These are phyloP conservation scores for Siniperca knerii DNA, from an alignment of 2,113 vertebrate genomes.

Conservation along the genomic window DNA sequence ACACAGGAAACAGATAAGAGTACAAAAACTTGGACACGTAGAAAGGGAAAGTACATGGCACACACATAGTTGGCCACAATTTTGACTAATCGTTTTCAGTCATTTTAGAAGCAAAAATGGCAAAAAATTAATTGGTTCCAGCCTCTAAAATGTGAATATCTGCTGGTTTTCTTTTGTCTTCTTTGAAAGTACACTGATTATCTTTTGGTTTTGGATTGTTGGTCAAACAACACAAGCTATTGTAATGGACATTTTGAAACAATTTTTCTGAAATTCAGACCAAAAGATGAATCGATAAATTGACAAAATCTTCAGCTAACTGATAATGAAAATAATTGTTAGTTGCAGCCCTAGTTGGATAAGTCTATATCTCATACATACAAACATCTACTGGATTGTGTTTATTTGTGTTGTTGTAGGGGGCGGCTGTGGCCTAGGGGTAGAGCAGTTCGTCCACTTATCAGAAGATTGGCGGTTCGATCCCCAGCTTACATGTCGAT, in stretches of 20 bases:
- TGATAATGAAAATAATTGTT: background rate
- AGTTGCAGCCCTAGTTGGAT: background rate
- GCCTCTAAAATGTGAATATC: background rate
- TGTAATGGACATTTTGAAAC: background rate
- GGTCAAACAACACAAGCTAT: background rate
- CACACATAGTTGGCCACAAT: background rate
- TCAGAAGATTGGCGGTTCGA: no score
- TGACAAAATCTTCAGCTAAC: background rate
- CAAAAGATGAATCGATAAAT: background rate
- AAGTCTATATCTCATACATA: background rate
- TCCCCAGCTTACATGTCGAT: no score
- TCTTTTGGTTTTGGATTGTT: background rate
- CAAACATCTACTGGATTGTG: background rate
- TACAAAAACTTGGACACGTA: slow-evolving; percentile 52
- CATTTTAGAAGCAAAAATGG: background rate
- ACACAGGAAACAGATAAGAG: slow-evolving; percentile 53
- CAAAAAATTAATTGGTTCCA: background rate
- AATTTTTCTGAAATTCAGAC: slow-evolving; percentile 19
- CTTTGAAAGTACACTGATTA: background rate
- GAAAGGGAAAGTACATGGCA: slow-evolving; percentile 47
- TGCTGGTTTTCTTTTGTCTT: background rate
- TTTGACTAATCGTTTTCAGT: background rate
- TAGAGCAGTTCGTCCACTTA: no score
- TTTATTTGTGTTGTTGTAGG: no score
- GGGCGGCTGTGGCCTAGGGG: no score